Percentiles rank a stretch among this genome's conserved stretches.
Evolutionary conservation across 1,140 invertebrate species (phyloP).

Genomic region (Musca vetustissima): DNA sequence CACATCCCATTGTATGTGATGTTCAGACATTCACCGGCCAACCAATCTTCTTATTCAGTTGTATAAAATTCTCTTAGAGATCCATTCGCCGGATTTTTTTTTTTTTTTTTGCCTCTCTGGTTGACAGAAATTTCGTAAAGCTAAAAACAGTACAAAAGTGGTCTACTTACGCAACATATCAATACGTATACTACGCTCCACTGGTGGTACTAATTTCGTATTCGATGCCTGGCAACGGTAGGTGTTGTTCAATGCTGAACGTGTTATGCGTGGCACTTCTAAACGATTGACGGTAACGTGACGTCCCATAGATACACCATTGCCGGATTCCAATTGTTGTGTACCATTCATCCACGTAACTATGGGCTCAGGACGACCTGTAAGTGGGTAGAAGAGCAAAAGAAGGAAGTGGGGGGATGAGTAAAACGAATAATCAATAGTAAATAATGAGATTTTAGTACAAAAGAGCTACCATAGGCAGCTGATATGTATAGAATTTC

Average conservation of each 20-base stretch:
- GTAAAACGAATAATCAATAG: background rate
- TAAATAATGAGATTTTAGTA: no score
- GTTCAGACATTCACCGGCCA: no score
- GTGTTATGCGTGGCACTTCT: slow-evolving; percentile 68
- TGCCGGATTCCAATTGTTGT: slow-evolving; percentile 60
- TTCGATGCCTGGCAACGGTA: slow-evolving; percentile 85
- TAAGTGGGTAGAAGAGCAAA: slow-evolving; percentile 31
- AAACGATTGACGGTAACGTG: slow-evolving; percentile 78
- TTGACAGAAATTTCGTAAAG: no score
- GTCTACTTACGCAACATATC: slow-evolving; percentile 78
- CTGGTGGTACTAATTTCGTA: slow-evolving; percentile 78
- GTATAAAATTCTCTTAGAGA: no score
- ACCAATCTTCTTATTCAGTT: no score
- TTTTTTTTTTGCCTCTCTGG: no score
- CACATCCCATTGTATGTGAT: no score
- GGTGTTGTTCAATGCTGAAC: slow-evolving; percentile 77
- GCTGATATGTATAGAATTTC: no score
- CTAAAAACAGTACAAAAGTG: background rate
- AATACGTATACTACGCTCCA: slow-evolving; percentile 74
- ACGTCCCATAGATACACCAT: slow-evolving; percentile 65
- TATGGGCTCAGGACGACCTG: slow-evolving; percentile 78
- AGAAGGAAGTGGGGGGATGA: background rate
- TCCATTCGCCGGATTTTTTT: no score
- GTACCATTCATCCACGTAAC: slow-evolving; percentile 78
- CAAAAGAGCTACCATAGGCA: no score